Evolutionary conservation across 2,888 invertebrate species (phyloP).

Genomic region (Lepeophtheirus nordmannii): DNA sequence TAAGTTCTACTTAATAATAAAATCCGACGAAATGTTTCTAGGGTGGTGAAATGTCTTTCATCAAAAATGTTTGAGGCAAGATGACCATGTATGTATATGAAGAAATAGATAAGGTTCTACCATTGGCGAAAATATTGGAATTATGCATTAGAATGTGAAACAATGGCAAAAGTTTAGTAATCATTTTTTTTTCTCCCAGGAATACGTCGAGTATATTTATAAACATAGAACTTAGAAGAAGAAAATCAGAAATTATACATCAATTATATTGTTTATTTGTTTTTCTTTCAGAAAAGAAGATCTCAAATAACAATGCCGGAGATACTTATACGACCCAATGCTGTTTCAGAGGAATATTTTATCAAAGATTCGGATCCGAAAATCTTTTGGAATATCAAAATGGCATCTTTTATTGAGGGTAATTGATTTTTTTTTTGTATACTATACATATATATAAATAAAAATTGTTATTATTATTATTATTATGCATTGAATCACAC

Average conservation of each 20-base stretch:
- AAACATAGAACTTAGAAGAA: not conserved
- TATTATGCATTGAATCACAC: too few relatives aligned
- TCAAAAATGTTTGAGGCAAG: too few relatives aligned
- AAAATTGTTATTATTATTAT: too few relatives aligned
- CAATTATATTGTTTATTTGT: not conserved
- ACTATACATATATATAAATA: too few relatives aligned
- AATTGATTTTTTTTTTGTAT: not conserved
- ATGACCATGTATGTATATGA: too few relatives aligned
- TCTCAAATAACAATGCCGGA: slow-evolving; percentile 1
- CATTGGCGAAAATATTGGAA: too few relatives aligned
- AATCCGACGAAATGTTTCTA: too few relatives aligned
- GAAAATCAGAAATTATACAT: not conserved
- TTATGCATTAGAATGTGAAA: too few relatives aligned
- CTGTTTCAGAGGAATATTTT: not conserved
- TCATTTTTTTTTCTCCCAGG: not conserved
- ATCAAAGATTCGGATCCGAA: not conserved
- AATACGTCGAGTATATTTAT: not conserved
- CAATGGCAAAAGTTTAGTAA: not conserved
- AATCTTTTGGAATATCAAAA: not conserved
- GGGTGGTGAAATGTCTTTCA: too few relatives aligned
- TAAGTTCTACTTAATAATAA: too few relatives aligned
- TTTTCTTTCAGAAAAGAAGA: not conserved
- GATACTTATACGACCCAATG: not conserved
- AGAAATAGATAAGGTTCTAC: too few relatives aligned
- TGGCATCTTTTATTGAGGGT: not conserved